These are phyloP conservation scores for Dusona sp. DNA, from an alignment of 2,888 invertebrate genomes.

Conservation along the genomic window DNA sequence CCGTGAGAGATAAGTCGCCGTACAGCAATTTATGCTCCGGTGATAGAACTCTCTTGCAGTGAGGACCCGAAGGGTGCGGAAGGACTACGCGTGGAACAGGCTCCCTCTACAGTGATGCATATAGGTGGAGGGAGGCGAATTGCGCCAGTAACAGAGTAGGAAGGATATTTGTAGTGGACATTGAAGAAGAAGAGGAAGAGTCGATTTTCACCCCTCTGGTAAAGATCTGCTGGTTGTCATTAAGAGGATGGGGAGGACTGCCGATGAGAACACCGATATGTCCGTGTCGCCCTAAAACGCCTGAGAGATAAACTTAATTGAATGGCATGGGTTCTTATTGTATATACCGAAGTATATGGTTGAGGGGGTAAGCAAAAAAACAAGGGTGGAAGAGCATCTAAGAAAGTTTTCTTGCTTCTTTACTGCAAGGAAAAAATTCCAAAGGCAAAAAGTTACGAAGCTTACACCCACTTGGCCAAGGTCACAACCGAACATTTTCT, in stretches of 20 bases:
- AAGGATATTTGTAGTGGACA: constrained; percentile 24
- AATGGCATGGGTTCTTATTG: constrained; percentile 74
- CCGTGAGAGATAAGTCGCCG: constrained; percentile 66
- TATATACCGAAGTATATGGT: constrained; percentile 22
- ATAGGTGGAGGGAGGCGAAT: constrained; percentile 16
- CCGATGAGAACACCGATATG: constrained; percentile 70
- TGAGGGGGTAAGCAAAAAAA: constrained; percentile 15
- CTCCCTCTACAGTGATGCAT: constrained; percentile 11
- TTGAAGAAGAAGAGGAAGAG: constrained; percentile 17
- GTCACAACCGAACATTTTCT: neutral
- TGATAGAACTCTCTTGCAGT: neutral
- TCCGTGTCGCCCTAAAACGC: constrained; percentile 73
- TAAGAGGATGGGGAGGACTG: constrained; percentile 38
- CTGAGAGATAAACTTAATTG: constrained; percentile 81
- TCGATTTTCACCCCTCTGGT: constrained; percentile 39
- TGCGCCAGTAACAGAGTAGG: constrained; percentile 24
- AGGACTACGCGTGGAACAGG: constrained; percentile 30
- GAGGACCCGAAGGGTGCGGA: constrained; percentile 33
- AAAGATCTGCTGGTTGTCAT: neutral
- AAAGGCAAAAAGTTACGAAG: constrained; percentile 8
- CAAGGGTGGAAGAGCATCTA: constrained; percentile 1
- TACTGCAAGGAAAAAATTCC: constrained; percentile 29
- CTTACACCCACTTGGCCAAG: constrained; percentile 5
- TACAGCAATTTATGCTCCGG: constrained; percentile 68
- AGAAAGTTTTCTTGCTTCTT: constrained; percentile 4